Conservation (phyloP, 53 echinoderm and acorn worm species). For the Hippasteria phrygiana region DNA sequence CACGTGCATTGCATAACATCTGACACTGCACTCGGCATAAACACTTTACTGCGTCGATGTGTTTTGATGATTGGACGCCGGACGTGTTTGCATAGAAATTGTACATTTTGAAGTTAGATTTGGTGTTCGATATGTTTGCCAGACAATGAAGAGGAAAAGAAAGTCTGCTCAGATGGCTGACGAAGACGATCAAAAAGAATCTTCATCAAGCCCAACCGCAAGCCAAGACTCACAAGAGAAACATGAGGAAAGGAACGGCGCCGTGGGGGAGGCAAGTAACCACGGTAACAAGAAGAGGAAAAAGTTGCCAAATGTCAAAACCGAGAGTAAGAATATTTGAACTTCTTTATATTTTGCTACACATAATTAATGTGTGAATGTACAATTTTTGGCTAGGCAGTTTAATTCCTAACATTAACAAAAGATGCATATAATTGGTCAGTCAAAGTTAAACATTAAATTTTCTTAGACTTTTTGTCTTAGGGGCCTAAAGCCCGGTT, state of each 20-base stretch:
- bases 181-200: background rate
- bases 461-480: no score
- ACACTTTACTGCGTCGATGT: background rate
- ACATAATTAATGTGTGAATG: no score
- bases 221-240: background rate
- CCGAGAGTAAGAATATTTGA: background rate
- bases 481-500: no score
- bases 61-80: background rate
- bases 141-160: slow-evolving; percentile 31
- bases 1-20: slow-evolving; percentile 22
- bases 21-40: background rate
- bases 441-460: no score
- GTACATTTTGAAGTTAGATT: background rate
- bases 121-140: background rate
- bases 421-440: no score
- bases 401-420: no score
- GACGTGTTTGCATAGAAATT: background rate
- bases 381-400: no score
- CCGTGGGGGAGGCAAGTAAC: background rate
- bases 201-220: background rate
- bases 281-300: background rate
- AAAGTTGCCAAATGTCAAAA: background rate
- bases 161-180: background rate
- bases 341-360: background rate
- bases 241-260: background rate